Evolutionary conservation across 2,888 invertebrate genomes (phyloP), one percentile per base, ranked within the genome.

Genomic region (Craniophora ligustri): DNA sequence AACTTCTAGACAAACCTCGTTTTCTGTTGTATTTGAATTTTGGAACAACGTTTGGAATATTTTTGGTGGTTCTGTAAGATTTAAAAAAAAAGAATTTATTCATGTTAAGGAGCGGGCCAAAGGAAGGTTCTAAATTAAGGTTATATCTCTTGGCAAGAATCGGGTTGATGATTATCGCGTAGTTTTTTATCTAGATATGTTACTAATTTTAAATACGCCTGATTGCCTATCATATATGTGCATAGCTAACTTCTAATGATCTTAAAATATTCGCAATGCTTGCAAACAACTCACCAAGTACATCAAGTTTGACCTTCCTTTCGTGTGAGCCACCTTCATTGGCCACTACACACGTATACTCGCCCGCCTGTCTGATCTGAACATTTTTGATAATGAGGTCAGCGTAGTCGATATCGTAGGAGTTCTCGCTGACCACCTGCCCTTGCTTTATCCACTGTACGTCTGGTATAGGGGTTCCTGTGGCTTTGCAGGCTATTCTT

Each of bases 391-490:
- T 57, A 1, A 67, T 57, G n/a, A 93, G 67, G 49, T 91, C 90
- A 0, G 87, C 87, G 46, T 88, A 91, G 11, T 68, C 60, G 1
- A 87, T 72, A 1, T 76, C 78, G 16, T 69, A 65, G 0, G 58
- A 15, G 45, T 87, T 88, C 53, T 82, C 74, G 30, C 79, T 70
- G 2, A 82, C 32, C 0, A 67, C 41, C 10, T 63, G 60, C 0
- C 94, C 93, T 56, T 93, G 93, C 51, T 93, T 92, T 34, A 94
- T 84, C 96, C 96, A 96, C 38, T 92, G 90, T 58, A 96, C 91
- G 3, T 82, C 82, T 0, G 95, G 95, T 0, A 75, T 36, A 0
- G 96, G 95, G 54, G 92, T 91, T 1, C 95, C 96, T n/a, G 84
- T 79, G 0, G 94, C 94, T 50, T 89, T 87, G 76, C 95, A 95